Percentiles rank a stretch among this genome's conserved stretches.
These are phyloP conservation scores for Steinernema hermaphroditum DNA, from an alignment of 2,888 invertebrate species.

Conservation along the genomic window DNA sequence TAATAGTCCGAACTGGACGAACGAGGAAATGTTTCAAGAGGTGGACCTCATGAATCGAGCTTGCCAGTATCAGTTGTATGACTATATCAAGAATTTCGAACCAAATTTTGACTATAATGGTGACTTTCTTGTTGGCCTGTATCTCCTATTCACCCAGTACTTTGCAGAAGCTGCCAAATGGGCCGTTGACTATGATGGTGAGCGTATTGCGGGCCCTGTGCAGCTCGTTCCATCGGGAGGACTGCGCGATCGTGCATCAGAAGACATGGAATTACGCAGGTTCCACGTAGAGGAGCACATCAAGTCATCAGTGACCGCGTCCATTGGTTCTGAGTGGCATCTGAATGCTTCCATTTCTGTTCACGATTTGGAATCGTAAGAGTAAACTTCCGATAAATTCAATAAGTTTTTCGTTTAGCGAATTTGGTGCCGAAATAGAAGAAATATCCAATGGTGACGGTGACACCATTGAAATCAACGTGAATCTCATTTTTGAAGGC, in stretches of 20 bases:
- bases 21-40: too few relatives aligned
- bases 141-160: neutral
- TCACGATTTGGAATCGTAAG: too few relatives aligned
- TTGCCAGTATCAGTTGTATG: neutral
- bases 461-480: neutral
- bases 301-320: neutral
- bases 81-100: neutral
- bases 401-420: too few relatives aligned
- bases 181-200: neutral
- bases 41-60: neutral
- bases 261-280: too few relatives aligned
- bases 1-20: too few relatives aligned
- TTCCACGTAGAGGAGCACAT: too few relatives aligned
- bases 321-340: neutral
- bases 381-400: too few relatives aligned
- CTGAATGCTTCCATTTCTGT: neutral
- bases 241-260: too few relatives aligned
- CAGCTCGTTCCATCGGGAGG: too few relatives aligned
- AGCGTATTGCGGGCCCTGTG: neutral
- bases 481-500: too few relatives aligned
- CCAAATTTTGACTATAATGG: neutral
- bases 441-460: neutral
- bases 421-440: neutral
- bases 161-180: conserved; percentile 1
- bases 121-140: neutral